A percentile compares a stretch with the other conserved stretches of the same genome.
Evolutionary conservation across 2,113 vertebrate species (phyloP).

Genomic region (Uria lomvia): DNA sequence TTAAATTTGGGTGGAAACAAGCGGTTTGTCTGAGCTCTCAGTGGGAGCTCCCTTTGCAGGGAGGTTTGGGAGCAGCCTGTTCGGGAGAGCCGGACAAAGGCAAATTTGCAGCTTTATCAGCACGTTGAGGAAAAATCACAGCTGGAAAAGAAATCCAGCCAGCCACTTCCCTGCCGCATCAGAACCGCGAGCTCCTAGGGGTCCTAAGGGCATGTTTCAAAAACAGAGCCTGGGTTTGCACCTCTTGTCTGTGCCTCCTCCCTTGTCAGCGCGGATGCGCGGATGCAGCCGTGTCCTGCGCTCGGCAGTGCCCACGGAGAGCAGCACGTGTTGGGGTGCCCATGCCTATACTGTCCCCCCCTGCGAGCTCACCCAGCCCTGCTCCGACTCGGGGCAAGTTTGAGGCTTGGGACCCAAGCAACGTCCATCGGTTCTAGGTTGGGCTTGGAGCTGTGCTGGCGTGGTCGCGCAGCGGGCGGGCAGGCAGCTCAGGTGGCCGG

Average conservation of each 20-base stretch:
- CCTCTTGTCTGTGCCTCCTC: not conserved
- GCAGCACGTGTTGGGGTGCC: not conserved
- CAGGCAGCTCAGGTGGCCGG: not conserved
- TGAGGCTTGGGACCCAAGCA: not conserved
- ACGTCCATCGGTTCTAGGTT: not conserved
- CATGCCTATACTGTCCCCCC: rapidly evolving
- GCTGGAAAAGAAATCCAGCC: not conserved
- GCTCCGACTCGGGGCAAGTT: rapidly evolving
- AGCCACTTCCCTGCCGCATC: not conserved
- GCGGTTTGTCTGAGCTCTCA: not conserved
- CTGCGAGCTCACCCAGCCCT: not conserved
- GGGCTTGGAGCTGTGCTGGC: not conserved
- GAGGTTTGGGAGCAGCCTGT: not conserved
- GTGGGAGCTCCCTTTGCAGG: not conserved
- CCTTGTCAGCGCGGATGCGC: rapidly evolving
- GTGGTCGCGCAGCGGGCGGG: not conserved
- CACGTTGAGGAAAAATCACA: not conserved
- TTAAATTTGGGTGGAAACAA: not conserved
- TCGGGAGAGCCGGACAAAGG: not conserved
- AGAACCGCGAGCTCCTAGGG: rapidly evolving
- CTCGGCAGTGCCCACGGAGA: not conserved
- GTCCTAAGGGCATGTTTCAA: rapidly evolving
- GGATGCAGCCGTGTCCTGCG: rapidly evolving
- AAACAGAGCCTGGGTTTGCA: not conserved
- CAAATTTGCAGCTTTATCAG: not conserved